A percentile compares a stretch with the other conserved stretches of the same genome.
Evolutionary conservation across 2,797 vertebrate genomes (phyloP).

Genomic region (Sebastes aleutianus): DNA sequence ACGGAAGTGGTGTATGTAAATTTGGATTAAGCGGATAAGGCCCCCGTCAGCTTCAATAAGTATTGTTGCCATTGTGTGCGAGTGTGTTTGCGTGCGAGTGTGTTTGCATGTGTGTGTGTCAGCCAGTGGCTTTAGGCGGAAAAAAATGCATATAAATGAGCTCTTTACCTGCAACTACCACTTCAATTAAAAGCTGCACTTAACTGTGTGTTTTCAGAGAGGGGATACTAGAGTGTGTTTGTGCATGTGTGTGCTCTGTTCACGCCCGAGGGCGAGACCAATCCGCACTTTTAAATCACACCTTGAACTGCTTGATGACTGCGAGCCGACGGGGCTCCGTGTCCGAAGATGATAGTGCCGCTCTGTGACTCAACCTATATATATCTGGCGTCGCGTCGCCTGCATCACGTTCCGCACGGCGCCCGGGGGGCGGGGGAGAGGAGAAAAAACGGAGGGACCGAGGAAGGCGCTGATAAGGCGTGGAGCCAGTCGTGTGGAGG

Average conservation of each 20-base stretch:
- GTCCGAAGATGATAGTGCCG: constrained; percentile 73
- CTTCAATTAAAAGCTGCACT: constrained; percentile 63
- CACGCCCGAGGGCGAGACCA: constrained; percentile 29
- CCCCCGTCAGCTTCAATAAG: constrained; percentile 73
- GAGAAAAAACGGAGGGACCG: constrained; percentile 21
- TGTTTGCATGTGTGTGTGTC: constrained; percentile 1
- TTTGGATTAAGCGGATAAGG: constrained; percentile 80
- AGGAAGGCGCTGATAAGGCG: constrained; percentile 69
- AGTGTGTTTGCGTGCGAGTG: constrained; percentile 5
- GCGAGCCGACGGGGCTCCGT: constrained; percentile 52
- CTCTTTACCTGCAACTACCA: constrained; percentile 63
- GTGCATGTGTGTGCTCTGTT: constrained; percentile 8
- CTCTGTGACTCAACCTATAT: constrained; percentile 60
- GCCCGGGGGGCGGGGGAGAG: constrained; percentile 16
- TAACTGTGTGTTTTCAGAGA: constrained; percentile 18
- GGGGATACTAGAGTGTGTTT: constrained; percentile 1
- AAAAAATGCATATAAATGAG: constrained; percentile 72
- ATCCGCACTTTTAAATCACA: constrained; percentile 54
- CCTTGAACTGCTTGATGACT: constrained; percentile 56
- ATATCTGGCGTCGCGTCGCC: constrained; percentile 45
- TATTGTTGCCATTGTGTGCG: constrained; percentile 70
- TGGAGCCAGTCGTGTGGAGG: constrained; percentile 47
- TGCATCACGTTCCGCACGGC: constrained; percentile 13
- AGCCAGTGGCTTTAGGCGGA: constrained; percentile 44
- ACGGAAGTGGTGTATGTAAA: constrained; percentile 82